Base-by-base conservation (phyloP, 1,140 invertebrate species). In the Piezodorus guildinii region DNA sequence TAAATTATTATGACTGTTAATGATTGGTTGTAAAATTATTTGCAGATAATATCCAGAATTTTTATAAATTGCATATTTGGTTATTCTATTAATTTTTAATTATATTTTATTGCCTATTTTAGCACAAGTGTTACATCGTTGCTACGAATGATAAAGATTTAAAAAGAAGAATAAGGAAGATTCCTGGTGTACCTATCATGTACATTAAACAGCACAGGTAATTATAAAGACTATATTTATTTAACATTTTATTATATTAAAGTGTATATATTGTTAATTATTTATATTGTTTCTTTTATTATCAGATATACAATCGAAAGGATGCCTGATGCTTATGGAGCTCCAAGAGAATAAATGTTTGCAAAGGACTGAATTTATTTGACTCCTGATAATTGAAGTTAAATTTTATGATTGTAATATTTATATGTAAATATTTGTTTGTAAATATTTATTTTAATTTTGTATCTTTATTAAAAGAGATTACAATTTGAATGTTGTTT, bases 41-140 rank as follows among this genome's bases (percentile, higher is more conserved):
- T n/a, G n/a, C n/a, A n/a, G n/a, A n/a, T n/a, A n/a, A n/a, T n/a
- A 12, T 39, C 34, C 34, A 6, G 3, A 39, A 39, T n/a, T 10
- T 39, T 10, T 10, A 10, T 12, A 39, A 39, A 39, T 39, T 10
- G 12, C 34, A 10, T 39, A 39, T 39, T n/a, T 39, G 34, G 1
- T 12, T 10, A 39, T 39, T 12, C 6, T 39, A 39, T 1, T 39
- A 10, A n/a, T n/a, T 12, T 6, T 39, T 39, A 39, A 39, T 39
- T 5, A 39, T 10, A 39, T 10, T 1, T 39, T 56, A 63, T 62
- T 73, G 67, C 68, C 73, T 71, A 23, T 80, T 81, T 64, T 73
- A 98, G 83, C 95, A 98, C 74, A 99, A 99, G 75, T 99, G 96
- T 78, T 99, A 98, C 74, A 99, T 99, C 70, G 95, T 99, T 17